Base-by-base conservation (phyloP, 2,113 vertebrate species). In the Hyperopisus bebe region DNA sequence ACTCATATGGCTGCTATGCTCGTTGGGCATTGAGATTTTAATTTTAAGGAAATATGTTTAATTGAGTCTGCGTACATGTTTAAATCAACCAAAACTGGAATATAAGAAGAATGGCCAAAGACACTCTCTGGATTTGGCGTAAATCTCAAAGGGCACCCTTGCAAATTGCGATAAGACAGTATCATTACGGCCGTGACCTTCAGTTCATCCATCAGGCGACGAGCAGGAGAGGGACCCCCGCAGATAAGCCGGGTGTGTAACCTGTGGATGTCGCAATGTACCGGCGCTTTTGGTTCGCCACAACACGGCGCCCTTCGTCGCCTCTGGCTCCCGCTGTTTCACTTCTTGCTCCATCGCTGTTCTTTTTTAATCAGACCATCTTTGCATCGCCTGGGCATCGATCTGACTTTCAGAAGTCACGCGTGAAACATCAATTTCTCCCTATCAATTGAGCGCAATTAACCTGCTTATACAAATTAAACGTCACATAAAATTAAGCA, bases 61-160 rank as follows among this genome's bases (percentile, higher is more conserved):
- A 58, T 21, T 35, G 35, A 15, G 80, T 15, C 51, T 89, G 90
- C 90, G 90, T 91, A 50, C 77, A 90, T 90, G 80, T 85, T 62
- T 88, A 90, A 89, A 93, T 90, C 88, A 89, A 89, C 89, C 55
- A 82, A 27, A 87, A 90, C 62, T 88, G 92, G 89, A 46, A 91
- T 91, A 90, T 91, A 62, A 87, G 77, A 90, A 89, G 90, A 89
- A 91, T 91, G 90, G 91, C 93, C 88, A 66, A 91, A 89, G 91
- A 92, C 80, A 91, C 90, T 87, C 35, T 83, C 55, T 90, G 88
- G 88, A 91, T 91, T 91, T 91, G 91, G 91, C 91, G 90, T 90
- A 91, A 92, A 92, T 88, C 92, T 91, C 92, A 88, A 88, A 92
- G 92, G 91, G 91, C 46, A 91, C 90, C 91, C 92, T 91, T 92